Evolutionary conservation across 2,888 invertebrate genomes (phyloP).

Genomic region (Lobophora halterata): DNA sequence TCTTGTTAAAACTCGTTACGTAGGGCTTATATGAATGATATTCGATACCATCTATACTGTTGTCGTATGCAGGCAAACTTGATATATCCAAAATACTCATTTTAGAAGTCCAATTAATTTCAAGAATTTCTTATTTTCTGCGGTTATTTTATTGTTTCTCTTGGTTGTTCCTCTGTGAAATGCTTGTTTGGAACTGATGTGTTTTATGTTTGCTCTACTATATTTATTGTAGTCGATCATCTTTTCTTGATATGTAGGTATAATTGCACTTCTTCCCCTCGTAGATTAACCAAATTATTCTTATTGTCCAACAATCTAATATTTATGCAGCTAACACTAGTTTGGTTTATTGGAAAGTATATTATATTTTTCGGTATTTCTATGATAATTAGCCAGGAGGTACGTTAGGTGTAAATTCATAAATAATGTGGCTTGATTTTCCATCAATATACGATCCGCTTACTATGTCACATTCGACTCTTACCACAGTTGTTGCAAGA

Average conservation of each 20-base stretch:
- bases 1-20: slow-evolving; percentile 17
- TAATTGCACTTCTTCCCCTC: background rate
- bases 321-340: background rate
- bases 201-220: background rate
- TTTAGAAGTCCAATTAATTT: slow-evolving; percentile 20
- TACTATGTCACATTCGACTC: slow-evolving; percentile 12
- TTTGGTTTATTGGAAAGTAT: slow-evolving; percentile 1
- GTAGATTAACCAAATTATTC: slow-evolving; percentile 1
- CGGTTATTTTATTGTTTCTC: background rate
- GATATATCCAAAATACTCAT: slow-evolving; percentile 6
- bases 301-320: background rate
- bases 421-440: background rate
- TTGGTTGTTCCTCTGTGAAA: too few relatives aligned
- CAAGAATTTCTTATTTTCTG: slow-evolving; percentile 20
- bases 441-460: slow-evolving; percentile 6
- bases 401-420: slow-evolving; percentile 1
- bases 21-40: slow-evolving; percentile 13
- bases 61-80: slow-evolving; percentile 1
- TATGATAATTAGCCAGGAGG: slow-evolving; percentile 3
- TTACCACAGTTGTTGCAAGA: slow-evolving; percentile 2
- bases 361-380: slow-evolving; percentile 2
- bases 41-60: slow-evolving; percentile 4
- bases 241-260: slow-evolving; percentile 1
- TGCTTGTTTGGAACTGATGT: too few relatives aligned
- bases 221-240: slow-evolving; percentile 9